Evolutionary conservation across 2,113 vertebrate species (phyloP).

Genomic region (Heteronetta atricapilla): DNA sequence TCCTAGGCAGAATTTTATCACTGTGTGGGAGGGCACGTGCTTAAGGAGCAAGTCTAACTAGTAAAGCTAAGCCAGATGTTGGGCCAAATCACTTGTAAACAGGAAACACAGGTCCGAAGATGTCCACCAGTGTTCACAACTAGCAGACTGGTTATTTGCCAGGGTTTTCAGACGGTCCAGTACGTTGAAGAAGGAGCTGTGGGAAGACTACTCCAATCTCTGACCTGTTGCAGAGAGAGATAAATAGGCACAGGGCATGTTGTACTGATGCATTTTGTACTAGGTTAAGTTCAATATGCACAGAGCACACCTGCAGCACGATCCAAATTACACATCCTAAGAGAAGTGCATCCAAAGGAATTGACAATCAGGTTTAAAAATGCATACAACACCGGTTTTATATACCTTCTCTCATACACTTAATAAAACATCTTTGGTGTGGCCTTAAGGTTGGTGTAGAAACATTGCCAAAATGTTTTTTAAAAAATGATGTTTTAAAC

Average conservation of each 20-base stretch:
- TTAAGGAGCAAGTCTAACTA: neutral
- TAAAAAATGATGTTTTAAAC: neutral
- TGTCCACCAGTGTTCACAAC: neutral
- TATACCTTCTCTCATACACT: neutral
- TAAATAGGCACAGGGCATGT: neutral
- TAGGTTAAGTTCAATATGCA: neutral
- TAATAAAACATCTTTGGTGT: neutral
- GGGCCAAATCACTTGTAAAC: neutral
- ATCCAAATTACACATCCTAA: rapidly evolving
- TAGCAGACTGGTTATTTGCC: neutral
- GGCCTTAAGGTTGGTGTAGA: neutral
- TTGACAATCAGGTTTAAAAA: neutral
- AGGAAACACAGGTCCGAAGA: neutral
- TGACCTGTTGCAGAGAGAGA: neutral
- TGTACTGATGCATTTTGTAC: neutral
- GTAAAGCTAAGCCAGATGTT: neutral
- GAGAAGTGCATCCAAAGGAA: neutral
- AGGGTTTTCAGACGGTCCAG: neutral
- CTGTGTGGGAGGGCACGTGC: neutral
- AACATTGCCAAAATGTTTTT: neutral
- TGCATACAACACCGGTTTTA: neutral
- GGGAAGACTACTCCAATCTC: neutral
- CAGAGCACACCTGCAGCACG: neutral
- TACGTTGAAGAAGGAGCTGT: neutral
- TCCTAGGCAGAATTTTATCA: neutral